These are phyloP conservation scores for Anser brachyrhynchus DNA, from an alignment of 2,113 vertebrate genomes.

Conservation along the genomic window DNA sequence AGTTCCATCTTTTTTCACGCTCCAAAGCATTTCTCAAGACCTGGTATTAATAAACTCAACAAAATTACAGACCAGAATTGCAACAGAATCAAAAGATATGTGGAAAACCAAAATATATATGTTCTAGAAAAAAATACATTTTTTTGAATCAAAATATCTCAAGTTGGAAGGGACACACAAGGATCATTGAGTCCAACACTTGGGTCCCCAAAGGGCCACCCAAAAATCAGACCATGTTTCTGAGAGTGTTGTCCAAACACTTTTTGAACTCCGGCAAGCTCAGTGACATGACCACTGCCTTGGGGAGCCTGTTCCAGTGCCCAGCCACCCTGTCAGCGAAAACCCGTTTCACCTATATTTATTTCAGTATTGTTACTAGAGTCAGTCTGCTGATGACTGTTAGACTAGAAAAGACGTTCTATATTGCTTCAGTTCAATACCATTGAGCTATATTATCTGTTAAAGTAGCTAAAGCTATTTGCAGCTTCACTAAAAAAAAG, in stretches of 20 bases:
- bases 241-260: too few relatives aligned
- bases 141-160: not conserved
- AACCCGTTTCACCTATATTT: not conserved
- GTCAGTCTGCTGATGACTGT: not conserved
- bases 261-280: too few relatives aligned
- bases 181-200: too few relatives aligned
- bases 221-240: too few relatives aligned
- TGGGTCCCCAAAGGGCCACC: too few relatives aligned
- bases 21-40: slow-evolving; percentile 1
- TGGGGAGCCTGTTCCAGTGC: too few relatives aligned
- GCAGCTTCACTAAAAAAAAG: not conserved
- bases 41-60: not conserved
- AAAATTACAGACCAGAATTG: not conserved
- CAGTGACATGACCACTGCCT: too few relatives aligned
- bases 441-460: not conserved
- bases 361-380: not conserved
- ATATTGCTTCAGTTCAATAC: not conserved
- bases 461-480: not conserved
- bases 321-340: too few relatives aligned
- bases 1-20: not conserved
- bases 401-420: not conserved
- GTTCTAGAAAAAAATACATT: not conserved
- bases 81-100: not conserved
- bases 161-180: too few relatives aligned
- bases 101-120: not conserved